Evolutionary conservation across 2,888 invertebrate species (phyloP).

Genomic region (Villa cingulata): DNA sequence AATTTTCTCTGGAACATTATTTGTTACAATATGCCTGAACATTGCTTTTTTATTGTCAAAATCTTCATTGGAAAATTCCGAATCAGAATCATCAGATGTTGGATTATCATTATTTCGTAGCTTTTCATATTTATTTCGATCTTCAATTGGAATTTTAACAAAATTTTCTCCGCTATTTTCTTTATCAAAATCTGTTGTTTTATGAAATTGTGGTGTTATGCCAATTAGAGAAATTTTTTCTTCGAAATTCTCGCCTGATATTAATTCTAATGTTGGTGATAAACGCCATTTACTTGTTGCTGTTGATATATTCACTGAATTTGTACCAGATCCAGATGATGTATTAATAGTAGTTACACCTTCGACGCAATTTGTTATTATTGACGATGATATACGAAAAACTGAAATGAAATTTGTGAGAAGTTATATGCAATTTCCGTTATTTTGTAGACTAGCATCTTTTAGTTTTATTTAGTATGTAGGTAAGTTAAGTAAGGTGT

Average conservation of each 20-base stretch:
- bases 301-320: background rate
- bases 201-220: conserved; percentile 26
- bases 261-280: conserved; percentile 33
- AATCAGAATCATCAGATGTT: conserved; percentile 42
- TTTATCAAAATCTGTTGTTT: conserved; percentile 21
- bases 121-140: conserved; percentile 65
- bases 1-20: conserved; percentile 41
- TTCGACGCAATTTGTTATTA: background rate
- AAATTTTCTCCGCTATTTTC: conserved; percentile 36
- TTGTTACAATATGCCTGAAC: conserved; percentile 36
- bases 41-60: conserved; percentile 28
- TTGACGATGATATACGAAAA: conserved; percentile 8
- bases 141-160: conserved; percentile 50
- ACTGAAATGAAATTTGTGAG: conserved; percentile 24
- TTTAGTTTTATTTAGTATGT: no score
- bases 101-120: conserved; percentile 46
- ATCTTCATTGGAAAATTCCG: conserved; percentile 34
- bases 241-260: conserved; percentile 24
- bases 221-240: conserved; percentile 31
- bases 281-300: conserved; percentile 30
- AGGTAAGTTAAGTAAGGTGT: no score
- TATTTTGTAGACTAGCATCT: no score
- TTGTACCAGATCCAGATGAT: background rate
- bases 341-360: no score
- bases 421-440: conserved; percentile 36